phyloP scores from a whole-genome alignment of 2,797 vertebrate genomes.

The Tamandua tetradactyla region DNA sequence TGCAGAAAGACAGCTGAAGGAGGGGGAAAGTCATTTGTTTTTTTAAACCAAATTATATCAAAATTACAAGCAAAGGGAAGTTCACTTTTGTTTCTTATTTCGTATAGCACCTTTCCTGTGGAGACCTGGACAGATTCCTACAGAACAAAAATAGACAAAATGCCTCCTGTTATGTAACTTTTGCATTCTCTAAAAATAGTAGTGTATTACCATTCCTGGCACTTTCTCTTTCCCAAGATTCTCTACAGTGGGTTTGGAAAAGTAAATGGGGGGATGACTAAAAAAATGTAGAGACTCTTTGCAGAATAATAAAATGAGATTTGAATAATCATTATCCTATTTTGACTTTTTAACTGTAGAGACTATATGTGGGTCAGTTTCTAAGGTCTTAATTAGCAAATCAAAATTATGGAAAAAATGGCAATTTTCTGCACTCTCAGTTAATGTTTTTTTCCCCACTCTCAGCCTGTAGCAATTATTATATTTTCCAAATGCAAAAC shows the following conservation, averaged over 20 bases:
- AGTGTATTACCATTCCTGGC: slow-evolving; percentile 11
- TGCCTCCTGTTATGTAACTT: slow-evolving; percentile 75
- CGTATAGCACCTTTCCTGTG: slow-evolving; percentile 61
- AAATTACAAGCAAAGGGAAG: slow-evolving; percentile 79
- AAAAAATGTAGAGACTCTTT: slow-evolving; percentile 71
- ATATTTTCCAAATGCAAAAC: slow-evolving; percentile 84
- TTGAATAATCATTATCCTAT: slow-evolving; percentile 81
- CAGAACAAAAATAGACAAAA: slow-evolving; percentile 80
- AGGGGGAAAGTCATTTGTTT: slow-evolving; percentile 79
- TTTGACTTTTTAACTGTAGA: slow-evolving; percentile 83
- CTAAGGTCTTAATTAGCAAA: slow-evolving; percentile 81
- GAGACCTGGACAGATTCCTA: slow-evolving; percentile 67
- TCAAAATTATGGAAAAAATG: slow-evolving; percentile 81
- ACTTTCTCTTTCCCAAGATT: slow-evolving; percentile 61
- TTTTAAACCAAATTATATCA: slow-evolving; percentile 82
- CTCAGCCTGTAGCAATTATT: slow-evolving; percentile 84
- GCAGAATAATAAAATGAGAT: slow-evolving; percentile 61
- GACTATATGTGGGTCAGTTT: slow-evolving; percentile 80
- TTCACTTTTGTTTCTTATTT: slow-evolving; percentile 74
- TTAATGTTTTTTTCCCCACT: slow-evolving; percentile 49
- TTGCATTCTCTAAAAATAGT: slow-evolving; percentile 77
- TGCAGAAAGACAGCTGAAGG: slow-evolving; percentile 74
- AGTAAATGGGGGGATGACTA: slow-evolving; percentile 31
- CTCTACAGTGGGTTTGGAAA: neutral
- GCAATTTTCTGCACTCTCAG: slow-evolving; percentile 75